A percentile compares a stretch with the other conserved stretches of the same genome.
phyloP scores from a whole-genome alignment of 2,888 invertebrate species.

The Rhamnusium bicolor region DNA sequence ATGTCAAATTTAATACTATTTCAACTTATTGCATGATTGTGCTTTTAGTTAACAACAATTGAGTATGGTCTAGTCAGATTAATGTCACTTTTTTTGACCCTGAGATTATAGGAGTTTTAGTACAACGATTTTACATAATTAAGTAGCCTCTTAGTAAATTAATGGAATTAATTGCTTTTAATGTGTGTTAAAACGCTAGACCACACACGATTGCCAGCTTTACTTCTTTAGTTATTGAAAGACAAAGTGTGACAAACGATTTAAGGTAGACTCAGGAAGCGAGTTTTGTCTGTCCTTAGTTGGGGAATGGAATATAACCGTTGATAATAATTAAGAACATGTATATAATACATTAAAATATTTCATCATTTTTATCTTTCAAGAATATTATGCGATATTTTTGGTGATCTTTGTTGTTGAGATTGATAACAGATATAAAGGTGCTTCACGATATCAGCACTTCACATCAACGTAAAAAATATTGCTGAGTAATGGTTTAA shows the following conservation, averaged over 20 bases:
- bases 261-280: conserved; percentile 51
- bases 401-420: background rate
- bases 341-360: background rate
- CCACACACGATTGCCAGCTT: conserved; percentile 61
- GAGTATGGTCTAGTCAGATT: conserved; percentile 42
- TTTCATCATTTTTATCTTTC: conserved; percentile 4
- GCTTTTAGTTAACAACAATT: conserved; percentile 38
- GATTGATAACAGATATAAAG: background rate
- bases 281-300: conserved; percentile 14
- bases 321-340: conserved; percentile 17
- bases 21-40: conserved; percentile 43
- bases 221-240: conserved; percentile 55
- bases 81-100: conserved; percentile 40
- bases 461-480: conserved; percentile 2
- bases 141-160: conserved; percentile 36
- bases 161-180: conserved; percentile 50
- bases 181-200: conserved; percentile 53
- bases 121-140: conserved; percentile 48
- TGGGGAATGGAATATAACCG: conserved; percentile 13
- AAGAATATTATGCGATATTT: background rate
- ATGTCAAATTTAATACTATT: conserved; percentile 39
- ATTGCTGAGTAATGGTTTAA: background rate
- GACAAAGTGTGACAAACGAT: conserved; percentile 57
- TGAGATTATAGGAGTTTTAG: conserved; percentile 29
- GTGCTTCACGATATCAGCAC: background rate